A percentile compares a stretch with the other conserved stretches of the same genome.
Conservation (phyloP, 2,888 invertebrate species). For the Ligdia adustata region DNA sequence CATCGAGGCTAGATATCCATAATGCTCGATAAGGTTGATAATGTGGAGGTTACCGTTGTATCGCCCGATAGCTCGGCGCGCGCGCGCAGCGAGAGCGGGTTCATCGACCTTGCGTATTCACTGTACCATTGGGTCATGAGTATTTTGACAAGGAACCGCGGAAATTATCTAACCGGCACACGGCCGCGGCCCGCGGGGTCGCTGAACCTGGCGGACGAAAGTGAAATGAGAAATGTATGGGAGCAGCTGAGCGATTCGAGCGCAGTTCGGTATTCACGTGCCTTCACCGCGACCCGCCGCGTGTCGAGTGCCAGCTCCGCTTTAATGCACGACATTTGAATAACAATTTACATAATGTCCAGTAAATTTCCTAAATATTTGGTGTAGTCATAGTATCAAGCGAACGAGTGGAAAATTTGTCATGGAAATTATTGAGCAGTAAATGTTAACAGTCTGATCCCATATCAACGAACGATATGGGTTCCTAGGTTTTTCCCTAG, state of each 20-base stretch:
- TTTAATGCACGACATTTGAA: too few relatives aligned
- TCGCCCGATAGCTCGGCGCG: slow-evolving; percentile 57
- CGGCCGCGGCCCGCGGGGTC: slow-evolving; percentile 77
- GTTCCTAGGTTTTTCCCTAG: too few relatives aligned
- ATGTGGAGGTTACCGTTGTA: slow-evolving; percentile 52
- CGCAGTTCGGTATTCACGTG: not conserved
- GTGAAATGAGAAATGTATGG: slow-evolving; percentile 75
- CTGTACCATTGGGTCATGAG: slow-evolving; percentile 82
- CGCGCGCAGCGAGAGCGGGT: slow-evolving; percentile 66
- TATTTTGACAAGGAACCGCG: slow-evolving; percentile 82
- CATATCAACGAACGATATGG: too few relatives aligned
- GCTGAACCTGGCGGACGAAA: slow-evolving; percentile 73
- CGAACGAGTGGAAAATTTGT: too few relatives aligned
- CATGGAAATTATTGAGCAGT: too few relatives aligned
- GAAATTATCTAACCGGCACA: slow-evolving; percentile 84
- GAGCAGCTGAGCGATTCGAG: slow-evolving; percentile 44
- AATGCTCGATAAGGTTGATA: slow-evolving; percentile 32
- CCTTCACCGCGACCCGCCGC: not conserved
- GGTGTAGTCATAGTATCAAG: too few relatives aligned
- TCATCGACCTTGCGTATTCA: slow-evolving; percentile 73
- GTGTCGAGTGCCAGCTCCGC: too few relatives aligned
- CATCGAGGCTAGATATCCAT: slow-evolving; percentile 37
- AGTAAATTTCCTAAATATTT: too few relatives aligned
- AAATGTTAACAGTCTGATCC: too few relatives aligned
- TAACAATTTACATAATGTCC: too few relatives aligned